A percentile compares a stretch with the other conserved stretches of the same genome.
phyloP scores from a whole-genome alignment of 1,140 invertebrate genomes.

The Maniola jurtina region DNA sequence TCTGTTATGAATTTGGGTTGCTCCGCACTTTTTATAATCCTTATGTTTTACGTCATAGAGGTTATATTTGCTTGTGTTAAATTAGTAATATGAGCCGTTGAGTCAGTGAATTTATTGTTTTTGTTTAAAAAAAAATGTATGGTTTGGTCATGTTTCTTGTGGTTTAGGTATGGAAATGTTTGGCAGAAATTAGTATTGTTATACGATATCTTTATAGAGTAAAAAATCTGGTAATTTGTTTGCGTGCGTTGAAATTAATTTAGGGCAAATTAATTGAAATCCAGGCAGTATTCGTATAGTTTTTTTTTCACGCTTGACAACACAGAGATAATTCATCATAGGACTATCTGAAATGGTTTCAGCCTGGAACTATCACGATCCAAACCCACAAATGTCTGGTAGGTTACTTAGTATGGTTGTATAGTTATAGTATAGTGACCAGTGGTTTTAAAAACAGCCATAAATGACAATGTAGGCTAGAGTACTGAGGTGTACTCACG shows the following conservation, averaged over 20 bases:
- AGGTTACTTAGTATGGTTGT: no score
- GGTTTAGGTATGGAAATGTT: slow-evolving; percentile 11
- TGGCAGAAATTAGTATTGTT: not conserved
- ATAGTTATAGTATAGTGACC: not conserved
- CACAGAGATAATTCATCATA: no score
- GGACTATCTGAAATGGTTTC: no score
- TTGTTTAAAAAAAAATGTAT: slow-evolving; percentile 35
- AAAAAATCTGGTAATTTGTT: not conserved
- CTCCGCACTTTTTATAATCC: slow-evolving; percentile 23
- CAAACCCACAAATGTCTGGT: no score
- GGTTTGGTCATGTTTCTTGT: slow-evolving; percentile 6
- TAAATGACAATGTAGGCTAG: not conserved
- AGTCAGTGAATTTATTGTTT: slow-evolving; percentile 52
- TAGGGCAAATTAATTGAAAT: no score
- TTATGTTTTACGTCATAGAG: slow-evolving; percentile 24
- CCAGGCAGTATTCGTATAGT: no score
- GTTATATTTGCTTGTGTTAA: slow-evolving; percentile 36
- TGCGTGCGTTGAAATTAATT: no score
- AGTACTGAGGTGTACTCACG: not conserved
- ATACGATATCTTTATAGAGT: not conserved
- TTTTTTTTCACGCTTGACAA: no score
- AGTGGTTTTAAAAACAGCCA: slow-evolving; percentile 1
- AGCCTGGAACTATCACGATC: no score
- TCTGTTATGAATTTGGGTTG: slow-evolving; percentile 50
- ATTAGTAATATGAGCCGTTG: slow-evolving; percentile 54